Evolutionary conservation across 2,113 vertebrate genomes (phyloP).

Genomic region (Phasianus colchicus): DNA sequence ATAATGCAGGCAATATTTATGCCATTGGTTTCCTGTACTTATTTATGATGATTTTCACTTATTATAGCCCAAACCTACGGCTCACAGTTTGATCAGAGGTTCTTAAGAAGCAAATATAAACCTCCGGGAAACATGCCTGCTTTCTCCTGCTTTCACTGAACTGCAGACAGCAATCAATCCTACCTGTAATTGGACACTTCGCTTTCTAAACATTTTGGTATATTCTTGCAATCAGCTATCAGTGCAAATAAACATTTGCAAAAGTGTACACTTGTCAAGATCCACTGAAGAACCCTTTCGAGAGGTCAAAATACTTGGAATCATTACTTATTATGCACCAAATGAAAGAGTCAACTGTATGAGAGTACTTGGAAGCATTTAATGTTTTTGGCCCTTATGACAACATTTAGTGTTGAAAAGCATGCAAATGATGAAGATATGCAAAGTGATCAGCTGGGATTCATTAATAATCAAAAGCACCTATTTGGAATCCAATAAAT

Average conservation of each 20-base stretch:
- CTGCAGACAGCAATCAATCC: background rate
- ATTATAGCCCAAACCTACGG: background rate
- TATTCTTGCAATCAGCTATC: background rate
- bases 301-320: background rate
- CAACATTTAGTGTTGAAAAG: background rate
- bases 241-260: background rate
- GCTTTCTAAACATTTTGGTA: background rate
- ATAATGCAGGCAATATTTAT: background rate
- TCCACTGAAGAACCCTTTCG: background rate
- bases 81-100: background rate
- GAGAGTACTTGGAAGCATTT: background rate
- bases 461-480: background rate
- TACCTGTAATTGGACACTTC: background rate
- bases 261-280: background rate
- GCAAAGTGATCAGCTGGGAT: background rate
- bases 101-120: background rate
- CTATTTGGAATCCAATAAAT: background rate
- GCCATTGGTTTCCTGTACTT: background rate
- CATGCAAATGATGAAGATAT: background rate
- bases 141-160: background rate
- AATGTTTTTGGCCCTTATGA: background rate
- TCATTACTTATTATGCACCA: background rate
- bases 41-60: background rate
- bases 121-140: background rate
- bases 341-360: background rate